Percentiles rank a stretch among this genome's conserved stretches.
Conservation (phyloP, 2,888 invertebrate species). For the Urechis unicinctus region DNA sequence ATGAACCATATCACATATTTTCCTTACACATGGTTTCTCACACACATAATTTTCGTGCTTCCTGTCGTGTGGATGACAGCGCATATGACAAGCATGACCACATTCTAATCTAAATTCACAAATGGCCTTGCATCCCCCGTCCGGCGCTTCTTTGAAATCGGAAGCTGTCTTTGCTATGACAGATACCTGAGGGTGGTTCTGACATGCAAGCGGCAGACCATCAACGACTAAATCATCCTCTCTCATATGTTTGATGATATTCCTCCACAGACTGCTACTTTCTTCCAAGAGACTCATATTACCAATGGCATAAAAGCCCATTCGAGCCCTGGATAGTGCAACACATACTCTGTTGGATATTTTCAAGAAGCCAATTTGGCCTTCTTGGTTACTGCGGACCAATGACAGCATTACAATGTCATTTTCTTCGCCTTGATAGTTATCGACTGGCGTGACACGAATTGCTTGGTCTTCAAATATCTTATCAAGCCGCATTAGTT, state of each 20-base stretch:
- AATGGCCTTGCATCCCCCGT: slow-evolving; percentile 57
- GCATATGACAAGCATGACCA: slow-evolving; percentile 59
- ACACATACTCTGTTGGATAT: slow-evolving; percentile 42
- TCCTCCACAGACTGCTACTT: slow-evolving; percentile 8
- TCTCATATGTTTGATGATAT: neutral
- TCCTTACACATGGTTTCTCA: slow-evolving; percentile 21
- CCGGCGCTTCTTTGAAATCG: slow-evolving; percentile 25
- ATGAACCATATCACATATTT: slow-evolving; percentile 1
- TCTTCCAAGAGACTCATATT: slow-evolving; percentile 28
- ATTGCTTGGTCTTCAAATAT: slow-evolving; percentile 33
- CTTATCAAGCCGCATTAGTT: too few species aligned
- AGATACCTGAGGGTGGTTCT: slow-evolving; percentile 25
- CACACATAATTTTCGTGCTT: slow-evolving; percentile 52
- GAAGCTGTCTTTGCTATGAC: neutral
- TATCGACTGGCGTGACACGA: slow-evolving; percentile 31
- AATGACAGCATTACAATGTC: slow-evolving; percentile 45
- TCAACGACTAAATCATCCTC: slow-evolving; percentile 5
- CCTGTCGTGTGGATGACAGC: slow-evolving; percentile 61
- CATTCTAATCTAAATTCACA: slow-evolving; percentile 58
- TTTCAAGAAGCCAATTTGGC: slow-evolving; percentile 37
- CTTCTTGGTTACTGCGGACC: slow-evolving; percentile 37
- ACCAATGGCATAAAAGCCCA: slow-evolving; percentile 42
- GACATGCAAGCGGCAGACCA: slow-evolving; percentile 22
- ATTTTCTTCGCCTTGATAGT: slow-evolving; percentile 46
- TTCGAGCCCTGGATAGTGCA: slow-evolving; percentile 41